phyloP scores from a whole-genome alignment of 2,113 vertebrate genomes.

The Reinhardtius hippoglossoides region DNA sequence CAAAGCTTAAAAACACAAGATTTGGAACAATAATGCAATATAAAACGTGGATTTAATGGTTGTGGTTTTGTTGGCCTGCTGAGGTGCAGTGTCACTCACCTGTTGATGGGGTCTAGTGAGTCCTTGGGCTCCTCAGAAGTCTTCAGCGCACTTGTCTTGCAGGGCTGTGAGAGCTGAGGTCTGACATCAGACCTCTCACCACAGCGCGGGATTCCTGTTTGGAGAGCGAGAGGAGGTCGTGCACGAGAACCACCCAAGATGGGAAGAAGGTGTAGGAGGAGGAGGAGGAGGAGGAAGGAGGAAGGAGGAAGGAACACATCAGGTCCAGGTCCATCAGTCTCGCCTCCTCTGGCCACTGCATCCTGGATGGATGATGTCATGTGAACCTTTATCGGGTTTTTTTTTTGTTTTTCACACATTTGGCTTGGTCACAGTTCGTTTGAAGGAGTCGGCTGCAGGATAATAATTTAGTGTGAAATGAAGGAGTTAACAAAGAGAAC shows the following conservation, averaged over 20 bases:
- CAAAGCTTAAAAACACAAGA: neutral
- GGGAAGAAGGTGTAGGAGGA: conserved; percentile 48
- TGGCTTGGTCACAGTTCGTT: neutral
- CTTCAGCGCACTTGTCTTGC: neutral
- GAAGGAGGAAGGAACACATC: neutral
- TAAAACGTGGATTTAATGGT: neutral
- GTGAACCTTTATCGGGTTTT: neutral
- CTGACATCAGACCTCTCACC: conserved; percentile 39
- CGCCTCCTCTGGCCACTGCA: conserved; percentile 7
- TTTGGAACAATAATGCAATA: neutral
- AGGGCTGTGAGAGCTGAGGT: conserved; percentile 18
- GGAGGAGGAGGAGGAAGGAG: conserved; percentile 24
- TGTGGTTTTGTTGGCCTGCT: neutral
- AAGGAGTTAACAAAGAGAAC: conserved; percentile 57
- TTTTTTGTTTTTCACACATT: neutral
- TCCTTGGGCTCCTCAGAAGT: neutral
- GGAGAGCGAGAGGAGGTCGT: conserved; percentile 50
- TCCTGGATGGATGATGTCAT: conserved; percentile 36
- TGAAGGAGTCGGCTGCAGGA: neutral
- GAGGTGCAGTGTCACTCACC: conserved; percentile 56
- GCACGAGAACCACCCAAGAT: conserved; percentile 58
- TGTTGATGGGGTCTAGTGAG: conserved; percentile 38
- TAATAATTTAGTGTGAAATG: neutral
- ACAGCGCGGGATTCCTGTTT: conserved; percentile 45
- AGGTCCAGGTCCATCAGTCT: conserved; percentile 24